Base-by-base conservation (phyloP, 2,888 invertebrate genomes). In the Scelioninae gen. 1 region DNA sequence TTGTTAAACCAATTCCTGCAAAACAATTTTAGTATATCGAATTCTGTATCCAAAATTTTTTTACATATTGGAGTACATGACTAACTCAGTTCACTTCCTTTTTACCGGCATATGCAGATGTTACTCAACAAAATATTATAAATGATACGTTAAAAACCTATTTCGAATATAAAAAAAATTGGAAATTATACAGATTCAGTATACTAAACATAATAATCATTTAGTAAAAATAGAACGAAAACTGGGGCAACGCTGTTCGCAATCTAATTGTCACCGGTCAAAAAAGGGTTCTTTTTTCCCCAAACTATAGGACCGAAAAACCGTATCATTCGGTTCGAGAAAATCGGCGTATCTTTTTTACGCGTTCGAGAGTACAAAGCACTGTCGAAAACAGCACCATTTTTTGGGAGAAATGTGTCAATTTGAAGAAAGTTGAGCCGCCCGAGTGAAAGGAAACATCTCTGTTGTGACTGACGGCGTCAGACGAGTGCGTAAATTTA, bases 401-500 rank as follows among this genome's bases (percentile, higher is more conserved):
- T 69, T 80, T 75, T 80, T 62, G 65, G 62, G 29, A 60, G 60
- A 82, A 72, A 77, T 72, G 72, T 62, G 72, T 71, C 66, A 77
- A 82, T 72, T 72, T 62, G 65, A 77, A 68, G 82, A 82, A 82
- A 82, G 72, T 82, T n/a, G 69, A 77, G 55, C 60, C 23, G 23
- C 4, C 15, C 75, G 66, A 82, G 71, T 72, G 82, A 76, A 82
- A 82, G 82, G 76, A 53, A 82, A 82, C 71, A 75, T 82, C 77
- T 77, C 31, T 82, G 78, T 78, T 77, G 74, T 78, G 82, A 72
- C 63, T 72, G 62, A 72, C 82, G 55, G 56, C 82, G 82, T 77
- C 82, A 68, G 66, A 68, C 56, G 69, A 82, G 82, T 75, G 74
- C 82, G 82, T 82, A 78, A 82, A 82, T 72, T 78, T 78, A 78